A percentile compares a stretch with the other conserved stretches of the same genome.
phyloP scores from a whole-genome alignment of 30 jellyfish, hydroid and myxozoan genomes.

The Nemopilema nomurai region DNA sequence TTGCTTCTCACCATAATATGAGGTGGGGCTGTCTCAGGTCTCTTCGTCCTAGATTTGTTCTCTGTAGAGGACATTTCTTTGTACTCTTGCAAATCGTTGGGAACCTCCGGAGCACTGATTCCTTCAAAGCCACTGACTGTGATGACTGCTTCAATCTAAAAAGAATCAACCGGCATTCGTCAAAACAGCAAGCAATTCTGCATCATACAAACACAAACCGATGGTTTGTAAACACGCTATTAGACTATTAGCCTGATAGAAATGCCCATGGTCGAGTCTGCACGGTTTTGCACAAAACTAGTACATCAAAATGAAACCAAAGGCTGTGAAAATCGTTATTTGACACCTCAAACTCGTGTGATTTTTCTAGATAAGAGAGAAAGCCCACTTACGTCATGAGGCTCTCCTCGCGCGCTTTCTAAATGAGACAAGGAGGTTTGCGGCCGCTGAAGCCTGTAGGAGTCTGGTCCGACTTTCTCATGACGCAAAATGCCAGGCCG shows the following conservation, averaged over 20 bases:
- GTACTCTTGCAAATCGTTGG: slow-evolving; percentile 41
- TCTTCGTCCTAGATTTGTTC: not conserved
- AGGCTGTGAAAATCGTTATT: no score
- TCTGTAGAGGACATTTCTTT: not conserved
- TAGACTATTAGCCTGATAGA: no score
- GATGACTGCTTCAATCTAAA: not conserved
- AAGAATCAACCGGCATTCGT: not conserved
- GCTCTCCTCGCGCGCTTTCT: not conserved
- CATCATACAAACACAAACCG: no score
- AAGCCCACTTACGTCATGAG: slow-evolving; percentile 1
- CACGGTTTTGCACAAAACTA: no score
- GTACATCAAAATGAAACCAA: no score
- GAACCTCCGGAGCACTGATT: slow-evolving; percentile 49
- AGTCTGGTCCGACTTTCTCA: not conserved
- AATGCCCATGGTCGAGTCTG: no score
- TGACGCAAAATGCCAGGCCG: slow-evolving; percentile 57
- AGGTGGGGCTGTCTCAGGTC: slow-evolving; percentile 81
- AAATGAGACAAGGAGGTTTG: slow-evolving; percentile 27
- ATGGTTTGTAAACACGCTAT: no score
- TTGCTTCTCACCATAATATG: slow-evolving; percentile 16
- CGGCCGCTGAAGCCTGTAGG: slow-evolving; percentile 20
- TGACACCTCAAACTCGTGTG: no score
- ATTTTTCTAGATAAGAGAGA: not conserved
- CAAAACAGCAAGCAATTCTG: not conserved
- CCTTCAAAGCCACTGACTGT: slow-evolving; percentile 34